phyloP scores from a whole-genome alignment of 92 coral and sea anemone genomes.

The Actinostola sp. region DNA sequence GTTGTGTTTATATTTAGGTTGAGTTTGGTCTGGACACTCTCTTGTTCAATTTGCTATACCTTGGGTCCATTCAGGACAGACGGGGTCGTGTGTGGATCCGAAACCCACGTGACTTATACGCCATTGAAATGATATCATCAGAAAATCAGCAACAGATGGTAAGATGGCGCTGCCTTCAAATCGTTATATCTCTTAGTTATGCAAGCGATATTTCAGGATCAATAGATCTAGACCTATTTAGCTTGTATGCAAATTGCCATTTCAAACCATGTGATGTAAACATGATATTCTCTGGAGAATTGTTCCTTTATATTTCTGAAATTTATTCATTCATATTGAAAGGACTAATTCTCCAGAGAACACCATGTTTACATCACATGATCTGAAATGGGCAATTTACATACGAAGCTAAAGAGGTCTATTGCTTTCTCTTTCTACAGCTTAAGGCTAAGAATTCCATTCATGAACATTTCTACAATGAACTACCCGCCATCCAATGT shows the following conservation, averaged over 20 bases:
- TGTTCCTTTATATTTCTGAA: no score
- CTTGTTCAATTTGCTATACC: slow-evolving; percentile 70
- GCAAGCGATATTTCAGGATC: no score
- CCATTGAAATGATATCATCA: slow-evolving; percentile 68
- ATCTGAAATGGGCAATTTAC: no score
- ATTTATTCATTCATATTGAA: no score
- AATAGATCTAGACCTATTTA: no score
- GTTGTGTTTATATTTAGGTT: slow-evolving; percentile 23
- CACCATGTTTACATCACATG: neutral
- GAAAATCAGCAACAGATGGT: slow-evolving; percentile 1
- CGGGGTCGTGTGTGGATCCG: slow-evolving; percentile 86
- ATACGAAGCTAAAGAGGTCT: no score
- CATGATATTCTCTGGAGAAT: no score
- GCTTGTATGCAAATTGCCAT: no score
- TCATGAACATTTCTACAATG: slow-evolving; percentile 57
- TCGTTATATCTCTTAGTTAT: no score
- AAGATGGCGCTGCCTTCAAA: neutral
- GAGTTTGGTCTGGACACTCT: slow-evolving; percentile 67
- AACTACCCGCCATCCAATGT: slow-evolving; percentile 72
- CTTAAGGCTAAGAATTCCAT: neutral
- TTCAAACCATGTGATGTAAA: no score
- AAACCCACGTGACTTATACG: slow-evolving; percentile 75
- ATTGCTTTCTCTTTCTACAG: slow-evolving; percentile 12
- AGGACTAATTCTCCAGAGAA: no score
- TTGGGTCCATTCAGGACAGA: slow-evolving; percentile 67